Evolutionary conservation across 2,113 vertebrate species (phyloP), one percentile per base, ranked within the genome.

Genomic region (Alligator mississippiensis): DNA sequence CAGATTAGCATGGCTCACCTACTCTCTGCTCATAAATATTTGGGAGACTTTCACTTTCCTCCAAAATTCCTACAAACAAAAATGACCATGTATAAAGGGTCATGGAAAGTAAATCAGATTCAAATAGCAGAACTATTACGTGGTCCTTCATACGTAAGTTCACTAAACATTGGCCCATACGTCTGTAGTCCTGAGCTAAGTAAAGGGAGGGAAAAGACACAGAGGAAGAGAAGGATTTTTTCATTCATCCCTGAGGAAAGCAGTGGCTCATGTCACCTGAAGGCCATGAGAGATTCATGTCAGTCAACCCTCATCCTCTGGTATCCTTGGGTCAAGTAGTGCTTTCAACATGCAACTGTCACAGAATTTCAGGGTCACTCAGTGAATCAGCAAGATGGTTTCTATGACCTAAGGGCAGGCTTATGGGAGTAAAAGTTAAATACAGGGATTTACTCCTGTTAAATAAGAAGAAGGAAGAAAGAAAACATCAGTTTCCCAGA

Each of bases 261-360:
- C 24, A 34, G 60, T 47, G 47, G 47, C 4, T 84, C 59, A 15
- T 2, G 0, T n/a, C 1, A 0, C 6, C 34, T 38, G 21, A 24
- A 22, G 22, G 13, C 70, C 12, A 3, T 4, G 34, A 47, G 34
- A 47, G 21, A 74, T 47, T 22, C 6, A 34, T 6, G 12, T 21
- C 34, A 24, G 12, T 74, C 70, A 74, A 13, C 6, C 12, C 22
- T 47, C 34, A 72, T 24, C 11, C 34, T 22, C 4, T 38, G 18
- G 21, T 74, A 74, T 74, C 34, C 4, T 7, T 38, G 22, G 15
- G 68, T 30, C 68, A 38, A 21, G 11, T 11, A 38, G 68, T 38
- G 30, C 38, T 38, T 17, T 34, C 11, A 38, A 6, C 68, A 38
- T 62, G 30, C 30, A 38, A 11, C 10, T 34, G 68, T 21, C 34